phyloP scores from a whole-genome alignment of 2,113 vertebrate species.

The Astatoreochromis straeleni region DNA sequence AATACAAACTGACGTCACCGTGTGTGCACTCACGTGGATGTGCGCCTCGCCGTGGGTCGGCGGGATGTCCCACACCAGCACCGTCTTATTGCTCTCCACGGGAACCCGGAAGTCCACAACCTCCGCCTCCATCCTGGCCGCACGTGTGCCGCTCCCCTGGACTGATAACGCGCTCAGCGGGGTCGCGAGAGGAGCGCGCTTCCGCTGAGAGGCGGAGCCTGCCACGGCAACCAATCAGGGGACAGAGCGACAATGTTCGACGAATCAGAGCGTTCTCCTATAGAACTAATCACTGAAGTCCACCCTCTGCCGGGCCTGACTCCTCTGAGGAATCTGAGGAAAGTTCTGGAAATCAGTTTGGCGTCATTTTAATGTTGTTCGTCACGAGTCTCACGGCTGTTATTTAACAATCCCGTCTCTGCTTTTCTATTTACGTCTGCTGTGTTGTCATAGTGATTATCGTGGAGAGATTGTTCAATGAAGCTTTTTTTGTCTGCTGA shows the following conservation, averaged over 20 bases:
- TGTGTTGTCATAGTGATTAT: neutral
- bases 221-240: neutral
- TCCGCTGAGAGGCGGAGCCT: neutral
- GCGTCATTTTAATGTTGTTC: neutral
- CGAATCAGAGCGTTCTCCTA: neutral
- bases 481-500: neutral
- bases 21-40: neutral
- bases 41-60: neutral
- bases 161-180: neutral
- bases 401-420: neutral
- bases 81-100: neutral
- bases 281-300: neutral
- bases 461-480: neutral
- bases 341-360: neutral
- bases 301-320: neutral
- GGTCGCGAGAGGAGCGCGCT: neutral
- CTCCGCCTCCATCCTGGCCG: neutral
- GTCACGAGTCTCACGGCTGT: neutral
- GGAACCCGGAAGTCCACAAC: neutral
- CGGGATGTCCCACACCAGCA: neutral
- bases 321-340: neutral
- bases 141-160: neutral
- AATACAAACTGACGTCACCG: neutral
- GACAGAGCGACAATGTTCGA: neutral
- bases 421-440: neutral